Conservation (phyloP, 2,797 vertebrate genomes). For the Sphaeramia orbicularis region DNA sequence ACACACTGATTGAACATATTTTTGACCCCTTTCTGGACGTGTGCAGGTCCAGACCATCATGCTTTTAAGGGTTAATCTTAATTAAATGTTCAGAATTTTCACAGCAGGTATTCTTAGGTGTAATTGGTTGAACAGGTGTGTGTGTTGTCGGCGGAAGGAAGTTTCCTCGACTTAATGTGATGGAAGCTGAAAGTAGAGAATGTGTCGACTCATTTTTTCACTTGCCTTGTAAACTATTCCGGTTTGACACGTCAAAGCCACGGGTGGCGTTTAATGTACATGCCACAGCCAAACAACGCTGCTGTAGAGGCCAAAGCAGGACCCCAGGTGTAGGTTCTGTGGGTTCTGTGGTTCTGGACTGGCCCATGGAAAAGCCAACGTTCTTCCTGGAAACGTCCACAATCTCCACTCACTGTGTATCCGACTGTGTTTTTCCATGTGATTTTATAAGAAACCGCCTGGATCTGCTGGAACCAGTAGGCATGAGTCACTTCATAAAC, state of each 20-base stretch:
- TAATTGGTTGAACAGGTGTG: constrained; percentile 27
- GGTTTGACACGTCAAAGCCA: constrained; percentile 19
- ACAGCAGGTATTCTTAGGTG: neutral
- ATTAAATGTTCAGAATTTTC: constrained; percentile 25
- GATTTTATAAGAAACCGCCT: constrained; percentile 28
- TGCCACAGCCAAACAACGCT: constrained; percentile 15
- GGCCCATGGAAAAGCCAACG: constrained; percentile 60
- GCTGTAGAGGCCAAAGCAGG: constrained; percentile 23
- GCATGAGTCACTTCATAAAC: constrained; percentile 67
- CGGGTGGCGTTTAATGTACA: constrained; percentile 1
- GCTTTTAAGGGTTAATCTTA: neutral
- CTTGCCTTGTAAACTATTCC: constrained; percentile 11
- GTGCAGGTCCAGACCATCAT: too few relatives aligned
- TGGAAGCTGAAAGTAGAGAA: constrained; percentile 12
- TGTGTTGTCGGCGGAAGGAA: neutral
- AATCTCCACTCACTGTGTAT: constrained; percentile 32
- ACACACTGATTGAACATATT: too few relatives aligned
- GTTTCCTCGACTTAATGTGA: too few relatives aligned
- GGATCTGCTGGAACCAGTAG: constrained; percentile 25
- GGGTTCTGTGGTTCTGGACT: constrained; percentile 47
- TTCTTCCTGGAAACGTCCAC: constrained; percentile 63
- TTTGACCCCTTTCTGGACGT: too few relatives aligned
- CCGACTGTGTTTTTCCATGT: neutral
- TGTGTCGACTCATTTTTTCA: constrained; percentile 15
- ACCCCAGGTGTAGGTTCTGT: constrained; percentile 21